phyloP scores from a whole-genome alignment of 2,888 invertebrate genomes.

The Caenorhabditis sp. region DNA sequence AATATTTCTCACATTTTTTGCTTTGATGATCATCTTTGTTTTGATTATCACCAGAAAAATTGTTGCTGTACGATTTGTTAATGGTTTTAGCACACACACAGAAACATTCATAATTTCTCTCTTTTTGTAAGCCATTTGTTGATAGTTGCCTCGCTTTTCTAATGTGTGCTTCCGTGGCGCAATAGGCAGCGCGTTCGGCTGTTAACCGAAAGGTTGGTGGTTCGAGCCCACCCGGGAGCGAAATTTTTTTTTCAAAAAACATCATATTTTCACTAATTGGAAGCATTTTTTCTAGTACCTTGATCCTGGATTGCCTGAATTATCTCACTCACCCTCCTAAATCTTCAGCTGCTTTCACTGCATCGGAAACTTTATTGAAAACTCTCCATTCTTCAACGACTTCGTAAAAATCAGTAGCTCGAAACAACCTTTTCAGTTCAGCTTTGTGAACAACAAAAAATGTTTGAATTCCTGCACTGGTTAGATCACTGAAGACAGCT shows the following conservation, averaged over 20 bases:
- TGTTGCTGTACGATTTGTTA: no score
- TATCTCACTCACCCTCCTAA: conserved; percentile 10
- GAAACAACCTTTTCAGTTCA: conserved; percentile 59
- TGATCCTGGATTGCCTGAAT: no score
- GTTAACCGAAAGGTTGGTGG: conserved; percentile 62
- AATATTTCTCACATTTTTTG: no score
- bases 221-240: conserved; percentile 63
- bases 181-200: conserved; percentile 21
- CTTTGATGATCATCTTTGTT: no score
- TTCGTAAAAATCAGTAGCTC: conserved; percentile 63
- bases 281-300: no score
- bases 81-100: no score
- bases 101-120: no score
- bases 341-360: conserved; percentile 42
- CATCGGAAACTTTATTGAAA: conserved; percentile 47
- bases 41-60: no score
- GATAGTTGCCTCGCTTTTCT: no score
- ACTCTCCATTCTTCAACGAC: conserved; percentile 55
- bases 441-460: conserved; percentile 66
- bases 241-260: no score
- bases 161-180: conserved; percentile 12
- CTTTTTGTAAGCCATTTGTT: no score
- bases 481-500: conserved; percentile 57
- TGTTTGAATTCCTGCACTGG: conserved; percentile 55
- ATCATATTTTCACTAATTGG: no score